These are phyloP conservation scores for Hoplostethus atlanticus DNA, from an alignment of 2,797 vertebrate species.

Conservation along the genomic window DNA sequence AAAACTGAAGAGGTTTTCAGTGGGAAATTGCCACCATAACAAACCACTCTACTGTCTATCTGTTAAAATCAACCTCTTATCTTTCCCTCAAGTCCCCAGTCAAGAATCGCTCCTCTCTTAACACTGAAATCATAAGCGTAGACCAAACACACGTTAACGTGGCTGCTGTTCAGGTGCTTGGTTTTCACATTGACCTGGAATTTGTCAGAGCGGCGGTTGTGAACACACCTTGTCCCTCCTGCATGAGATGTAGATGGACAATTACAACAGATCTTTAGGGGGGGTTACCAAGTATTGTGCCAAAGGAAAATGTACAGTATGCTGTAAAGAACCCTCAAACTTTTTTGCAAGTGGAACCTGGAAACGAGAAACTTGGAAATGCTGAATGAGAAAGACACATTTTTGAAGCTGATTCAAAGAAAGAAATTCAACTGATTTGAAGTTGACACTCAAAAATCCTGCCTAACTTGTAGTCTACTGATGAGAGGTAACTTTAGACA, in stretches of 20 bases:
- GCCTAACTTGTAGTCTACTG: constrained; percentile 34
- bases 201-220: constrained; percentile 26
- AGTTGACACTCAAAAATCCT: constrained; percentile 6
- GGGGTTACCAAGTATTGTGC: constrained; percentile 77
- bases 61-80: constrained; percentile 23
- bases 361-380: constrained; percentile 36
- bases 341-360: constrained; percentile 25
- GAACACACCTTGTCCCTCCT: constrained; percentile 70
- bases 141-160: constrained; percentile 52
- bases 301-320: constrained; percentile 82
- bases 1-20: constrained; percentile 12
- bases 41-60: constrained; percentile 31
- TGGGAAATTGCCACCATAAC: constrained; percentile 26
- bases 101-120: constrained; percentile 14
- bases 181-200: neutral
- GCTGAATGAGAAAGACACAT: constrained; percentile 8
- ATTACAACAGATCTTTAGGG: constrained; percentile 56
- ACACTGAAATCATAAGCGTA: constrained; percentile 28
- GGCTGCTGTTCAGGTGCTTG: constrained; percentile 30
- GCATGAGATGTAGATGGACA: constrained; percentile 65
- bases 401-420: constrained; percentile 7
- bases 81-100: constrained; percentile 1
- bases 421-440: constrained; percentile 17
- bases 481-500: constrained; percentile 55
- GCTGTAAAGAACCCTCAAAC: constrained; percentile 56